Evolutionary conservation across 2,888 invertebrate species (phyloP), one percentile per base, ranked within the genome.

Genomic region (Drosophila fulvimacula): DNA sequence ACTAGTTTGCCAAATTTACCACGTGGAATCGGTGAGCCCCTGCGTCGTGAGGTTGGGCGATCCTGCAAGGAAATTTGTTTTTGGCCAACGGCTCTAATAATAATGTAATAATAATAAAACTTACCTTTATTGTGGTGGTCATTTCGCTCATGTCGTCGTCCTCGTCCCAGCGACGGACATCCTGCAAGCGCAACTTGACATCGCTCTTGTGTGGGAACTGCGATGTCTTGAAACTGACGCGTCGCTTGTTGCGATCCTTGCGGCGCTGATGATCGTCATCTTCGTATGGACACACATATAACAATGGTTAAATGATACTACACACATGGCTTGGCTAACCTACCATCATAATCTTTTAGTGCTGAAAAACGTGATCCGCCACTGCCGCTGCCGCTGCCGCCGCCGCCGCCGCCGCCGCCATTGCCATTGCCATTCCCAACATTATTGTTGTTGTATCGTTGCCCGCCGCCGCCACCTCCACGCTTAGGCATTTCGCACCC

Each of bases 221-320:
- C 1, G 90, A 88, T 0, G 93, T 90, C 56, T 93, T 93, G 61
- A 93, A 93, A 68, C 92, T 93, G 39, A 93, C 93, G 24, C 92
- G 87, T 11, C 93, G 85, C 21, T 91, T 92, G 21, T 90, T 89
- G 19, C 82, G 88, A 52, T 89, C 83, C 68, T 90, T 89, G 34
- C 90, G 90, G 9, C 91, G 89, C 41, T 91, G 90, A 61, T 80
- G 76, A 61, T 92, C 90, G 21, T 92, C 92, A 13, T 90, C 90
- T 91, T 27, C 27, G 27, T 5, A 27, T 27, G 6, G 38, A 30
- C 0, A n/a, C 1, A 9, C 17, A 53, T 17, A 19, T 19, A 15
- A 11, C 6, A 3, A 21, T 6, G 19, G 27, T 51, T 15, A 11
- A 32, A 30, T 13, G 39, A 56, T 63, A 34, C 13, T 4, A 13